Evolutionary conservation across 1,140 invertebrate genomes (phyloP).

Genomic region (Drosophila bocqueti): DNA sequence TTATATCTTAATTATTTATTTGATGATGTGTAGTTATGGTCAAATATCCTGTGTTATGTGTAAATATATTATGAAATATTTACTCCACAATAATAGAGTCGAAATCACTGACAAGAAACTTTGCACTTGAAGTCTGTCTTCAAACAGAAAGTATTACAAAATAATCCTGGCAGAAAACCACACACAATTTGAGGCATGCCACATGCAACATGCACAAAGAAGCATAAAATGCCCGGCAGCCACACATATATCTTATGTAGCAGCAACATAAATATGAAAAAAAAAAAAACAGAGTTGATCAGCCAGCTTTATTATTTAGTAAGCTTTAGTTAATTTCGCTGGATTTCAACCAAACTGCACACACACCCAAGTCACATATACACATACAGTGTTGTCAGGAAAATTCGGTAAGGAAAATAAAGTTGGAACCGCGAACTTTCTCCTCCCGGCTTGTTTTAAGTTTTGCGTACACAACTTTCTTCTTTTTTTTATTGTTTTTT

Average conservation of each 20-base stretch:
- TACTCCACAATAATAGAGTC: too few species aligned
- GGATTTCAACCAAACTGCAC: slow-evolving; percentile 26
- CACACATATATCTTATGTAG: slow-evolving; percentile 3
- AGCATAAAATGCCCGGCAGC: slow-evolving; percentile 22
- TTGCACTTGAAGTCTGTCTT: not conserved
- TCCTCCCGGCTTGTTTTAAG: slow-evolving; percentile 57
- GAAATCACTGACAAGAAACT: not conserved
- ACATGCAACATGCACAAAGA: slow-evolving; percentile 36
- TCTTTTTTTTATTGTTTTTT: not conserved
- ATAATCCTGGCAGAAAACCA: slow-evolving; percentile 43
- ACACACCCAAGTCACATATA: not conserved
- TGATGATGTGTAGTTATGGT: too few species aligned
- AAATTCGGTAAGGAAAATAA: not conserved
- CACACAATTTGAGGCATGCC: slow-evolving; percentile 16
- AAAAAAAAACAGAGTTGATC: slow-evolving; percentile 1
- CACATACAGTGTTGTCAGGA: not conserved
- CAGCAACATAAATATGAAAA: slow-evolving; percentile 9
- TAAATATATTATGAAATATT: not conserved
- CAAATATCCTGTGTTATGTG: not conserved
- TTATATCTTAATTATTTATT: too few species aligned
- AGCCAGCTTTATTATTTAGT: slow-evolving; percentile 60
- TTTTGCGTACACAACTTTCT: slow-evolving; percentile 64
- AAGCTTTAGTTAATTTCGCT: slow-evolving; percentile 64
- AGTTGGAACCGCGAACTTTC: slow-evolving; percentile 14
- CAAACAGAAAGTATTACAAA: slow-evolving; percentile 45